These are phyloP conservation scores for Tupaia tana DNA, from an alignment of 2,113 vertebrate species.

Conservation along the genomic window DNA sequence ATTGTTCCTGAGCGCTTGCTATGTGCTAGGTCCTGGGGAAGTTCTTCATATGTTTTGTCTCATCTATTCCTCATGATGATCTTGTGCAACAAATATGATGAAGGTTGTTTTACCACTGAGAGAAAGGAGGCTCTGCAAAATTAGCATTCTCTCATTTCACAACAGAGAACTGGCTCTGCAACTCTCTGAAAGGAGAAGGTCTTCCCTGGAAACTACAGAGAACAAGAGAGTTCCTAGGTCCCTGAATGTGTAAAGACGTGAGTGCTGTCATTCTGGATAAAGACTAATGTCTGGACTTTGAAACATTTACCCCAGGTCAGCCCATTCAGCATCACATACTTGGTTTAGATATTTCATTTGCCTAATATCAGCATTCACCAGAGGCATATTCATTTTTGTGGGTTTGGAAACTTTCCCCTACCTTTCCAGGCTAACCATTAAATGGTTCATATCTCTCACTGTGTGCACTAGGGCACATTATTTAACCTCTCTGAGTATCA, in stretches of 20 bases:
- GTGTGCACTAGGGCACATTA: background rate
- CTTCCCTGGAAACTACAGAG: background rate
- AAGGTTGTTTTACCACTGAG: background rate
- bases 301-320: background rate
- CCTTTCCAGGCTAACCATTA: background rate
- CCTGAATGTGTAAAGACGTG: background rate
- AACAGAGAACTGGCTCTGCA: background rate
- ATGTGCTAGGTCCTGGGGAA: background rate
- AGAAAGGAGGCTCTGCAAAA: background rate
- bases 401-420: conserved; percentile 10
- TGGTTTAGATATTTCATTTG: background rate
- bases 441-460: background rate
- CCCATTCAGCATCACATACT: background rate
- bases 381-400: background rate
- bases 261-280: background rate
- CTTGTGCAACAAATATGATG: background rate
- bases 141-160: background rate
- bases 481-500: conserved; percentile 22
- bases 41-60: background rate
- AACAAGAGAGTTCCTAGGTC: background rate
- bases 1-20: background rate
- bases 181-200: background rate
- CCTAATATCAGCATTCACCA: background rate
- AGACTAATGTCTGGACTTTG: background rate
- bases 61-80: background rate